Evolutionary conservation across 1,140 invertebrate species (phyloP), one percentile per base, ranked within the genome.

Genomic region (Portunus trituberculatus): DNA sequence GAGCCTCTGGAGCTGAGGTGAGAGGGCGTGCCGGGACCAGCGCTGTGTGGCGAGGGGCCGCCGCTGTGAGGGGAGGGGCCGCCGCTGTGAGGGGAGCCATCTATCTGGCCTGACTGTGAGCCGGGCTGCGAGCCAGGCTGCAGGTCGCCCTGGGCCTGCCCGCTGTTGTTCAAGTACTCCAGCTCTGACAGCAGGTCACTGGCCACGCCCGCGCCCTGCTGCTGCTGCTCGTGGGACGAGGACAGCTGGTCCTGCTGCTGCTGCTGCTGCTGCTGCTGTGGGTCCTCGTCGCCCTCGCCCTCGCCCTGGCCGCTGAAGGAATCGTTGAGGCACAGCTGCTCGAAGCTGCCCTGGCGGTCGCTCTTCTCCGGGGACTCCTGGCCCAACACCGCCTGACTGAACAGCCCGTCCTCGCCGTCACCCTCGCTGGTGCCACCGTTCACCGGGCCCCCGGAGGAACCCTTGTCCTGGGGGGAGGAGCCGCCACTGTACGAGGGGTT

Each of bases 241-340:
- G 31, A 31, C 29, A 83, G 29, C 82, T 89, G 76, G 20, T 76
- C 67, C 67, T 76, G 67, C 67, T 76, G 25, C 46, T 91, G 59
- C 20, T 46, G n/a, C 6, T 45, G 83, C n/a, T 96, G 92, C 91
- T 95, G 88, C 20, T 96, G 93, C 16, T 94, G 91, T 28, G 94
- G 88, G 10, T 92, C 84, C 29, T 91, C 95, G 25, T 95, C 92
- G 14, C 16, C 32, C 29, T 59, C 46, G 45, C 59, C 48, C 48
- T 95, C 32, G 20, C 25, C 87, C 92, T 90, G 91, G 39, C 84
- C 59, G 39, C 59, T 89, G 95, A 94, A 96, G 59, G 96, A 95
- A 59, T 96, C 96, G 91, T 96, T 96, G 14, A 96, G 88, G 89
- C 96, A 96, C 25, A 96, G 94, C 45, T 96, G 96, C 46, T 96